Base-by-base conservation (phyloP, 2,797 vertebrate genomes). In the Meda fulgida region DNA sequence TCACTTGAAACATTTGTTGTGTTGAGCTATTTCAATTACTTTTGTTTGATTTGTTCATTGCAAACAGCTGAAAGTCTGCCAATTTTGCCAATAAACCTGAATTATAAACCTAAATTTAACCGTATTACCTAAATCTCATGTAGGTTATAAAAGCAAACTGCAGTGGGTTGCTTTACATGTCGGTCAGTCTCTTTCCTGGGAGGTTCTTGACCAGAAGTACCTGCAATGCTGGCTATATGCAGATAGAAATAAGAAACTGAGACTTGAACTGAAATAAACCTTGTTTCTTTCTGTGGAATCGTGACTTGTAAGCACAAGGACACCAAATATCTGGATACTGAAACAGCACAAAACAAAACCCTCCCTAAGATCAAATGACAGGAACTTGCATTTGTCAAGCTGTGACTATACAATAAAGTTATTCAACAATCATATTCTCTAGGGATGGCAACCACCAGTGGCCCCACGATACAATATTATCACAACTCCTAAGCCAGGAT, bases 321-420 rank as follows among this genome's bases (percentile, higher is more conserved):
- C 43, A 76, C 31, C 48, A 55, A n/a, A 67, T 53, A 13, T 67
- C 29, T 69, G 43, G 13, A 67, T 36, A 14, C 29, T n/a, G 6
- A 69, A 80, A 36, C 26, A 14, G 7, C 18, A 23, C 43, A 69
- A 80, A 36, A 14, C 40, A 80, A 69, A 80, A 18, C 46, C 51
- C 48, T 76, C 19, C 73, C 73, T 76, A 81, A 80, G 89, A 89
- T 87, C 88, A 84, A 89, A 76, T 76, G 19, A 76, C 73, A 76
- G 31, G 31, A 76, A 55, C 48, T 23, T 75, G 29, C 72, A n/a
- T 80, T 66, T 67, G 29, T 67, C 34, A 53, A 6, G n/a, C 51
- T 71, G 2, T 18, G 1, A 36, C 7, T 38, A 11, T 40, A 40
- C 67, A 72, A 55, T 71, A n/a, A n/a, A 71, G n/a, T 81, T 80